phyloP scores from a whole-genome alignment of 37 sponge, comb jelly and placozoan species.

The Petrosia ficiformis region DNA sequence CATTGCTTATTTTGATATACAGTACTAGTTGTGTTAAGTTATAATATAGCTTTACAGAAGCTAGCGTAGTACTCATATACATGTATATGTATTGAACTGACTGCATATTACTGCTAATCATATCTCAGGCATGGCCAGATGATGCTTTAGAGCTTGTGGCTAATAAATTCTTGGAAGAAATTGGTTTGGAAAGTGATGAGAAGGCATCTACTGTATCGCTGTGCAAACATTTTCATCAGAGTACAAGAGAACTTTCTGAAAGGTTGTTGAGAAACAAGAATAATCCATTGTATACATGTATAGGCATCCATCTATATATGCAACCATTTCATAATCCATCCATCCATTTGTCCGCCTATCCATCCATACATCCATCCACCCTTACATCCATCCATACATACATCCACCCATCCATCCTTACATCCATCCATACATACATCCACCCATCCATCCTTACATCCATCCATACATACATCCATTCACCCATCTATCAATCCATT shows the following conservation, averaged over 20 bases:
- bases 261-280: constrained; percentile 26
- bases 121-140: constrained; percentile 83
- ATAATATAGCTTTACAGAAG: no score
- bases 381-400: no score
- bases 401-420: no score
- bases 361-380: no score
- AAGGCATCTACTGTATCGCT: constrained; percentile 68
- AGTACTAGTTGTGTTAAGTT: background rate
- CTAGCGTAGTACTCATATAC: no score
- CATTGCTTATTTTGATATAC: background rate
- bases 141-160: constrained; percentile 95
- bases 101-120: background rate
- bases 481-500: no score
- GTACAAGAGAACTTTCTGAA: constrained; percentile 77
- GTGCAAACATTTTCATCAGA: constrained; percentile 96
- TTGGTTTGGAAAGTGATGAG: constrained; percentile 82
- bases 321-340: background rate
- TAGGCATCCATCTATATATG: background rate
- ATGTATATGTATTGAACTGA: no score
- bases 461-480: no score
- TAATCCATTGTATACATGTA: constrained; percentile 6
- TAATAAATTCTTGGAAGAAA: constrained; percentile 94
- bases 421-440: no score
- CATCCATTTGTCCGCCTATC: no score
- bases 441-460: no score